Evolutionary conservation across 2,797 vertebrate genomes (phyloP).

Genomic region (Intellagama lesueurii): DNA sequence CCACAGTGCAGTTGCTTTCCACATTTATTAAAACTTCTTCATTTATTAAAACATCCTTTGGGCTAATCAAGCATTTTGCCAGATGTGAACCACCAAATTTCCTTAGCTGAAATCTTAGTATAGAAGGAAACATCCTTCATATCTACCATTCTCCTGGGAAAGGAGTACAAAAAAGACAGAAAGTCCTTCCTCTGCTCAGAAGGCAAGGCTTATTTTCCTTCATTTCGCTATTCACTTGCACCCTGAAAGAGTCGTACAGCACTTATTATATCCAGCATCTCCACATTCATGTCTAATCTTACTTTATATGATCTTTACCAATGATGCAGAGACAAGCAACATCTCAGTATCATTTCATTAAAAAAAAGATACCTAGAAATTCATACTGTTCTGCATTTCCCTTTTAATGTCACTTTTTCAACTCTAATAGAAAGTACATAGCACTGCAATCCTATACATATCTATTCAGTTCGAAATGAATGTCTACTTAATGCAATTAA

Average conservation of each 20-base stretch:
- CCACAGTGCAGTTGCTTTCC: background rate
- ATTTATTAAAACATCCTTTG: background rate
- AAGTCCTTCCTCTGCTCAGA: no score
- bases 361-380: background rate
- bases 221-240: no score
- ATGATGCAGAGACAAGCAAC: no score
- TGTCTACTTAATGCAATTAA: background rate
- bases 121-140: no score
- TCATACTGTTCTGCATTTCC: background rate
- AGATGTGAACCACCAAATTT: background rate
- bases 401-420: background rate
- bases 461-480: background rate
- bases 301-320: no score
- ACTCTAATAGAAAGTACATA: background rate
- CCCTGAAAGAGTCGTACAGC: background rate
- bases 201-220: no score
- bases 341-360: no score
- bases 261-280: background rate
- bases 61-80: background rate
- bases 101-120: background rate
- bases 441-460: background rate
- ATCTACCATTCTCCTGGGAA: background rate
- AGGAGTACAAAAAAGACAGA: background rate
- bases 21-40: background rate
- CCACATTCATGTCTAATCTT: no score